Evolutionary conservation across 2,888 invertebrate genomes (phyloP), one percentile per base, ranked within the genome.

Genomic region (Drosophila kambysellisi): DNA sequence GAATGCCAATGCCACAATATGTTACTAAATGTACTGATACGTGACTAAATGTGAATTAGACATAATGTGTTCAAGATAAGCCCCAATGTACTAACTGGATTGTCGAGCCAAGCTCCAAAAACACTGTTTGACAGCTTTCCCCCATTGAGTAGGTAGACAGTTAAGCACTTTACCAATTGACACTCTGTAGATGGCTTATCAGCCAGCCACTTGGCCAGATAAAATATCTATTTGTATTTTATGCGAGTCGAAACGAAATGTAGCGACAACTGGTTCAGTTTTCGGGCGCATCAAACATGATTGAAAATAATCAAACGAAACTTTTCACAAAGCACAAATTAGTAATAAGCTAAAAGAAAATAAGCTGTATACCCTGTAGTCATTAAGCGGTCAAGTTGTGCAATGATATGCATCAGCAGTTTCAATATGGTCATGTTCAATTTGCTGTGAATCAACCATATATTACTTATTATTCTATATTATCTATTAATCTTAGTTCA

Each of bases 1-100:
- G 58, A 88, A 77, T 77, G 85, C 80, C 82, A 82, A 74, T 70
- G 77, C 58, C 80, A 67, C 29, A 43, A 30, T 46, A 65, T 43
- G 39, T 39, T 33, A 15, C 11, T 6, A 35, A 25, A 46, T 59
- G 15, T 12, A 52, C 4, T 59, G 17, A 61, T 12, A 79, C 75
- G 70, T 70, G 74, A 39, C 3, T n/a, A 63, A 57, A 66, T 66
- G 60, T 63, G 41, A 41, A 75, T 53, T 70, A 59, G 60, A 66
- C 57, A 66, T 39, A 39, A 58, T 50, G 61, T 50, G 29, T 43
- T 54, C 25, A 1, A 52, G 75, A 76, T 78, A 66, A 72, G 57
- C 29, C 51, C 25, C 15, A 43, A 48, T 53, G 33, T 37, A 62
- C 41, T 25, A 74, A 70, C 76, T 62, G 57, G 61, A 51, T 50